Percentiles rank a stretch among this genome's conserved stretches.
Evolutionary conservation across 1,140 invertebrate genomes (phyloP).

Genomic region (Protaetia brevitarsis): DNA sequence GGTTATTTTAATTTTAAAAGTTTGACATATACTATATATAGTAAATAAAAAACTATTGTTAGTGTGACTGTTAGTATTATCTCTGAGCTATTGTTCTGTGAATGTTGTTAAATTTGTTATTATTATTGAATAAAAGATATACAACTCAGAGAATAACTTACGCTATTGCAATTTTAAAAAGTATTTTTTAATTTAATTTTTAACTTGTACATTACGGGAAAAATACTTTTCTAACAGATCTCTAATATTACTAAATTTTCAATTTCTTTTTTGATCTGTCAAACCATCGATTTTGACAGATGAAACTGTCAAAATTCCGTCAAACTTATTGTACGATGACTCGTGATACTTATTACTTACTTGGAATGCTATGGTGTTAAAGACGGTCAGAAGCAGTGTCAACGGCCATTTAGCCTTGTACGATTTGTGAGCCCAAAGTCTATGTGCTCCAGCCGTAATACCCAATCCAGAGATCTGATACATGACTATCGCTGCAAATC

Average conservation of each 20-base stretch:
- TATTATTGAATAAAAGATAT: too few relatives aligned
- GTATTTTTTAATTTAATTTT: too few relatives aligned
- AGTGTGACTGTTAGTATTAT: too few relatives aligned
- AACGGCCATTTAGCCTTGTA: constrained; percentile 92
- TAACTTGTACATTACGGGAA: too few relatives aligned
- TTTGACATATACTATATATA: too few relatives aligned
- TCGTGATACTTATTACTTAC: constrained; percentile 50
- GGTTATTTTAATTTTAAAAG: too few relatives aligned
- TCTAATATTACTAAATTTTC: neutral
- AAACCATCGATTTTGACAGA: neutral
- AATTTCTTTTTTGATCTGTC: neutral
- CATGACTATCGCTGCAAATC: constrained; percentile 61
- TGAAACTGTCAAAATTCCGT: neutral
- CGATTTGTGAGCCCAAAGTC: constrained; percentile 89
- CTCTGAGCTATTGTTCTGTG: too few relatives aligned
- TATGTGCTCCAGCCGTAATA: constrained; percentile 91
- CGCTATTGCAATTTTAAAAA: too few relatives aligned
- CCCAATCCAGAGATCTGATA: constrained; percentile 74
- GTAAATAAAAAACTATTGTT: too few relatives aligned
- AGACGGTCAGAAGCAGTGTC: constrained; percentile 69
- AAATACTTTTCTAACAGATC: too few relatives aligned
- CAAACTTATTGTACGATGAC: neutral
- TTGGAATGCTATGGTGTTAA: constrained; percentile 85
- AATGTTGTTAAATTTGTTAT: too few relatives aligned
- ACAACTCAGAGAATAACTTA: too few relatives aligned